phyloP scores from a whole-genome alignment of 2,888 invertebrate species.

The Drosophila sordidapex region DNA sequence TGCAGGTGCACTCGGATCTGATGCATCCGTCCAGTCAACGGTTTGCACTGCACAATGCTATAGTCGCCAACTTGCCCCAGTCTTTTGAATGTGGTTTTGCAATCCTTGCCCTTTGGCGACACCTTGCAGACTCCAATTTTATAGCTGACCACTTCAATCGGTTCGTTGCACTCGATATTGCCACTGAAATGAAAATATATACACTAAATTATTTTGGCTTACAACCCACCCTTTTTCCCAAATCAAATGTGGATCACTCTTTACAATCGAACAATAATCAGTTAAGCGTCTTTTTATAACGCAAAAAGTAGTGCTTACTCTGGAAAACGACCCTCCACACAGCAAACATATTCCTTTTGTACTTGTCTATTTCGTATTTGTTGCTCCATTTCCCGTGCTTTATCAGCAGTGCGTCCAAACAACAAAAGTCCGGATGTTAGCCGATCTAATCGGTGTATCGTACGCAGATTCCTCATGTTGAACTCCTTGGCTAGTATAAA shows the following conservation, averaged over 20 bases:
- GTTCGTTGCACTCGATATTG: constrained; percentile 93
- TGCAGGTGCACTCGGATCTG: constrained; percentile 99
- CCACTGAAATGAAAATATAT: constrained; percentile 86
- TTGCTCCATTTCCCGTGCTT: constrained; percentile 97
- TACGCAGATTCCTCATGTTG: constrained; percentile 95
- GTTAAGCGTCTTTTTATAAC: not conserved
- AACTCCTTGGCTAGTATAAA: constrained; percentile 98
- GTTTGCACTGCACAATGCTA: constrained; percentile 96
- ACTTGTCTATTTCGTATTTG: constrained; percentile 96
- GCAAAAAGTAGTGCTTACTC: constrained; percentile 86
- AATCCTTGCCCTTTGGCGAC: constrained; percentile 95
- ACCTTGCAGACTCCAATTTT: constrained; percentile 98
- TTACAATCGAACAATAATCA: not conserved
- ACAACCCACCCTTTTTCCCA: not conserved
- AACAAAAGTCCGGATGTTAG: constrained; percentile 96
- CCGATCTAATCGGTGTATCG: constrained; percentile 97
- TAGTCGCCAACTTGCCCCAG: constrained; percentile 94
- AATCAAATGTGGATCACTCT: not conserved
- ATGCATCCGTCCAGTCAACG: constrained; percentile 98
- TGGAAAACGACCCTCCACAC: constrained; percentile 96
- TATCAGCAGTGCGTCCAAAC: constrained; percentile 96
- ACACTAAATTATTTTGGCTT: not conserved
- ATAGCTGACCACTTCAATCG: constrained; percentile 95
- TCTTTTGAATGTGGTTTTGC: constrained; percentile 95
- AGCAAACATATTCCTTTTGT: constrained; percentile 96